Base-by-base conservation (phyloP, 2,888 invertebrate species). In the Tetrapedia diversipes region DNA sequence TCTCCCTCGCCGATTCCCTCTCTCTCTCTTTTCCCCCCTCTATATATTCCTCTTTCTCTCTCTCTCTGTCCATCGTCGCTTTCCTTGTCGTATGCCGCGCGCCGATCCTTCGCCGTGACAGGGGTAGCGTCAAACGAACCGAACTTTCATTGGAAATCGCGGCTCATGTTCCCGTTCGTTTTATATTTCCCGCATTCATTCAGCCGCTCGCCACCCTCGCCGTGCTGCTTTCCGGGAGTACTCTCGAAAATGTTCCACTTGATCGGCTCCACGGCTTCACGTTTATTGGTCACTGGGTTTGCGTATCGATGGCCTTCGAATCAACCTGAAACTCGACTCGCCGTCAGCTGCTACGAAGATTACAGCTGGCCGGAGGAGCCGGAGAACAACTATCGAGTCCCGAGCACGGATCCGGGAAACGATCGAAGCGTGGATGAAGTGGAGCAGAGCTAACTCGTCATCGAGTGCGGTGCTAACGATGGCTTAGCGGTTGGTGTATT, bases 271-370 rank as follows among this genome's bases (percentile, higher is more conserved):
- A 32, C 61, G 27, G 32, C 22, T n/a, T n/a, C 65, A 49, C 60
- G 71, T 81, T 79, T 77, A 81, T 82, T 81, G 77, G 82, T 79
- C 77, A 77, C 63, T 65, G 64, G 74, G 79, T 75, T 66, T 56
- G 69, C 67, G 65, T 65, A 71, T 71, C 71, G 79, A 68, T 68
- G 57, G 47, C 67, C 43, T 70, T 79, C 45, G 70, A 68, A 56
- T 47, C 67, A 27, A 19, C 43, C 16, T 34, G 43, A 45, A 27
- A 19, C 43, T 14, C 29, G 43, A 45, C 47, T 19, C 24, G 29
- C 24, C 19, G 24, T 34, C 41, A 39, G 53, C 49, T 16, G 37
- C 11, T 43, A 2, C 22, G 59, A 56, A 54, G 66, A 68, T 65
- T 63, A 63, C 65, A 61, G 34, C 22, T n/a, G 45, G 34, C 6